Evolutionary conservation across 2,113 vertebrate genomes (phyloP).

Genomic region (Grallaria varia): DNA sequence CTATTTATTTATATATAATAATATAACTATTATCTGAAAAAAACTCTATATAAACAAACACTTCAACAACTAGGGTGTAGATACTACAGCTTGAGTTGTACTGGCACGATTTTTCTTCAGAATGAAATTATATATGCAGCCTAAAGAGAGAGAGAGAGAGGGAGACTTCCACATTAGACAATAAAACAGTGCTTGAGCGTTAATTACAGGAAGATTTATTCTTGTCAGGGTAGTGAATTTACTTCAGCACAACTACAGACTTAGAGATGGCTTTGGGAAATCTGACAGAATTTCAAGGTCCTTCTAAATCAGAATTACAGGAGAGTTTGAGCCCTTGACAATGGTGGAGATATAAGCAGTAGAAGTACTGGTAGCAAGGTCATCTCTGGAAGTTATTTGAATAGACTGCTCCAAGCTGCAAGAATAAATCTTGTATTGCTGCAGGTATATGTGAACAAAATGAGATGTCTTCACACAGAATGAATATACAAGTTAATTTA

Average conservation of each 20-base stretch:
- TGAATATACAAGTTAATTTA: background rate
- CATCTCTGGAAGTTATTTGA: background rate
- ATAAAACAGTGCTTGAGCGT: background rate
- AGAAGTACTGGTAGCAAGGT: background rate
- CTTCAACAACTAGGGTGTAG: background rate
- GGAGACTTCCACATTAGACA: background rate
- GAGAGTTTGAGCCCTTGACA: background rate
- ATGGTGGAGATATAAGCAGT: background rate
- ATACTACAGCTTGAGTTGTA: background rate
- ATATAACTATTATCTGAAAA: background rate
- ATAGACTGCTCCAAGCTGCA: background rate
- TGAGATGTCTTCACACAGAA: background rate
- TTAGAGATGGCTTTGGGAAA: background rate
- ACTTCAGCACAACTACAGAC: background rate
- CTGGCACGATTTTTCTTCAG: background rate
- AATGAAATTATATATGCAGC: background rate
- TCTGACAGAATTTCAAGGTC: background rate
- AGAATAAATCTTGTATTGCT: background rate
- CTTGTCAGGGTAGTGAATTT: background rate
- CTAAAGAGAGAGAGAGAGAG: background rate
- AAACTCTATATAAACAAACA: background rate
- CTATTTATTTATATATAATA: slow-evolving; percentile 6
- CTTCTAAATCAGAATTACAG: background rate
- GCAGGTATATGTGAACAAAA: background rate
- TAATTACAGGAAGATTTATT: background rate